Base-by-base conservation (phyloP, 2,888 invertebrate species). In the Ypsolopha scabrella region DNA sequence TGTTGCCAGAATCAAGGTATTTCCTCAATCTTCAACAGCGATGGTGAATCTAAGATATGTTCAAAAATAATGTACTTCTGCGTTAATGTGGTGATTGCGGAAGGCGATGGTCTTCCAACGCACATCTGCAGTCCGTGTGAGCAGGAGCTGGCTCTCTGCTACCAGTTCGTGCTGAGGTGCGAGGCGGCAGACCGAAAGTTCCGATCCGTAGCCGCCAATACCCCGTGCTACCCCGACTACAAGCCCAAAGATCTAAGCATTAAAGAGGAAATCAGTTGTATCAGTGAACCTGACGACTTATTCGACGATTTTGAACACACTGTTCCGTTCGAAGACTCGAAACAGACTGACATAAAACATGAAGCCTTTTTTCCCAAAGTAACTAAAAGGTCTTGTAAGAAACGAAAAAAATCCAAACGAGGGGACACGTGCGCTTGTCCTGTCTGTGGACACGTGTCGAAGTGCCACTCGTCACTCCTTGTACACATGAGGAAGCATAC, bases 401-500 rank as follows among this genome's bases (percentile, higher is more conserved):
- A 59, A 44, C 58, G 53, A 50, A 56, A 53, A 2, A 64, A 24
- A 24, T 24, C 51, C 10, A 66, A 60, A 50, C 51, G 48, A 7
- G 9, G 49, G 6, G 54, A 54, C 6, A 50, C 55, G 6, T 56
- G 52, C 6, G 64, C 59, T 41, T 83, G 82, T 48, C 58, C 62
- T 6, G 58, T 67, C 6, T 83, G 82, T 59, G 64, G 64, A 6
- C 60, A 67, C 8, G 56, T 62, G 24, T 76, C 73, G 41, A 56
- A 62, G 0, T 75, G 67, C 52, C 66, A 60, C 7, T 79, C 80
- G 0, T 60, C 72, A 7, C 58, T 76, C 7, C 49, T 55, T 0
- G 60, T 66, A 37, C 81, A 83, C 56, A 71, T 70, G 72, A 64
- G 77, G n/a, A 67, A 64, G 0, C 81, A 82, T 55, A 69, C 70